Percentiles rank a stretch among this genome's conserved stretches.
phyloP scores from a whole-genome alignment of 2,888 invertebrate genomes.

The Smittia aterrima region DNA sequence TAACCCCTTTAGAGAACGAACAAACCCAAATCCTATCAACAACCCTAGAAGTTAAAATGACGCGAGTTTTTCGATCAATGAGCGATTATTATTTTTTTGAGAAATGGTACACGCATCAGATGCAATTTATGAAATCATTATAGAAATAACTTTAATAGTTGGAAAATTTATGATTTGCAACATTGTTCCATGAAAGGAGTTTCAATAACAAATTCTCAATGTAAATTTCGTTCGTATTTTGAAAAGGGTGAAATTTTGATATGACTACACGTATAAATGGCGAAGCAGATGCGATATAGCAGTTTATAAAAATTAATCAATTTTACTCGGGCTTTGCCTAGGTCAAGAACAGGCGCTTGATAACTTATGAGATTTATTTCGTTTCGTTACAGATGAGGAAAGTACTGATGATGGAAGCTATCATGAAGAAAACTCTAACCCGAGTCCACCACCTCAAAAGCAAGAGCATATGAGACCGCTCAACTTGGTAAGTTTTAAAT shows the following conservation, averaged over 20 bases:
- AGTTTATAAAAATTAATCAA: slow-evolving; percentile 42
- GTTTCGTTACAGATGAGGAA: slow-evolving; percentile 32
- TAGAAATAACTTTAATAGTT: slow-evolving; percentile 32
- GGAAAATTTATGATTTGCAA: slow-evolving; percentile 24
- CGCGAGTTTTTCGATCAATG: slow-evolving; percentile 27
- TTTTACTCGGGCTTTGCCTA: slow-evolving; percentile 36
- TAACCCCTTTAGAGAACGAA: not conserved
- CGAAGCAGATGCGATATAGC: slow-evolving; percentile 37
- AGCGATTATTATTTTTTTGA: slow-evolving; percentile 9
- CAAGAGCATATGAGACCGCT: slow-evolving; percentile 42
- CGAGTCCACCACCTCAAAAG: slow-evolving; percentile 38
- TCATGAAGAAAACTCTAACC: slow-evolving; percentile 39
- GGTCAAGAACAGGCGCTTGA: slow-evolving; percentile 32
- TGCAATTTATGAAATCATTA: slow-evolving; percentile 38
- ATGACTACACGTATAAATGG: not conserved
- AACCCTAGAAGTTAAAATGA: slow-evolving; percentile 35
- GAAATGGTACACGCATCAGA: slow-evolving; percentile 27
- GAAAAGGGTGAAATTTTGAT: slow-evolving; percentile 31
- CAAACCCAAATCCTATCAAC: slow-evolving; percentile 34
- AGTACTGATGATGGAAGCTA: slow-evolving; percentile 40
- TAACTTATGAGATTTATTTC: not conserved
- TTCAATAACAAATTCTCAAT: slow-evolving; percentile 15
- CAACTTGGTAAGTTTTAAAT: slow-evolving; percentile 43
- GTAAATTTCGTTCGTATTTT: slow-evolving; percentile 16
- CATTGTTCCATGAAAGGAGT: not conserved